A percentile compares a stretch with the other conserved stretches of the same genome.
Conservation (phyloP, 2,888 invertebrate species). For the Calliphora vomitoria region DNA sequence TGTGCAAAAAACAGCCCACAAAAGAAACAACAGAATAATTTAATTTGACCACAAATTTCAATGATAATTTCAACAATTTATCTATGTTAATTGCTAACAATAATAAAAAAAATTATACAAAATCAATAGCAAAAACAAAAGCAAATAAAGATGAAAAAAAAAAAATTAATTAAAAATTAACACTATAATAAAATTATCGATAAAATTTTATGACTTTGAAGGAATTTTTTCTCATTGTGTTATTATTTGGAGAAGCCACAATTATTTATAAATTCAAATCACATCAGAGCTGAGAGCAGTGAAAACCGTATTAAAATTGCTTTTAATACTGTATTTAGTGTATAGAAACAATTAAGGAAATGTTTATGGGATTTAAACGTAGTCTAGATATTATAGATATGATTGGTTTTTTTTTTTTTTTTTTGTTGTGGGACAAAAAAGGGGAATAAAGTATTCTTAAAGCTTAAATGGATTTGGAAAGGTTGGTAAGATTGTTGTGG, state of each 20-base stretch:
- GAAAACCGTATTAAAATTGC: no score
- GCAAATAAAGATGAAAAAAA: background rate
- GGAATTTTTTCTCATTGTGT: background rate
- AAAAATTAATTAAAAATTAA: constrained; percentile 70
- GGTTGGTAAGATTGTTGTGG: background rate
- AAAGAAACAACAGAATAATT: constrained; percentile 27
- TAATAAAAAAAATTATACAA: background rate
- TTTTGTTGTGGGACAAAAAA: background rate
- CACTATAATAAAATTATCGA: constrained; percentile 61
- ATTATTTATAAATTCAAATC: constrained; percentile 48
- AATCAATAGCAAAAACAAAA: background rate
- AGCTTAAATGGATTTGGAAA: background rate
- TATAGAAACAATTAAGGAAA: constrained; percentile 26
- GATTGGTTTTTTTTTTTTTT: background rate
- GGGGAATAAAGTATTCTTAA: background rate
- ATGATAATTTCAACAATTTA: constrained; percentile 58
- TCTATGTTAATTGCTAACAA: constrained; percentile 45
- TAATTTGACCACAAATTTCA: constrained; percentile 57
- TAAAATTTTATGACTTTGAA: constrained; percentile 59
- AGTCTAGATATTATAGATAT: background rate
- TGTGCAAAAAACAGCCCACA: constrained; percentile 10
- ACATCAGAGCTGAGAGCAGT: constrained; percentile 22
- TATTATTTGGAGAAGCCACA: background rate
- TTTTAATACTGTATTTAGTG: no score
- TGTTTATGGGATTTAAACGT: constrained; percentile 18